A percentile compares a stretch with the other conserved stretches of the same genome.
Evolutionary conservation across 2,113 vertebrate genomes (phyloP).

Genomic region (Odontophorus gujanensis): DNA sequence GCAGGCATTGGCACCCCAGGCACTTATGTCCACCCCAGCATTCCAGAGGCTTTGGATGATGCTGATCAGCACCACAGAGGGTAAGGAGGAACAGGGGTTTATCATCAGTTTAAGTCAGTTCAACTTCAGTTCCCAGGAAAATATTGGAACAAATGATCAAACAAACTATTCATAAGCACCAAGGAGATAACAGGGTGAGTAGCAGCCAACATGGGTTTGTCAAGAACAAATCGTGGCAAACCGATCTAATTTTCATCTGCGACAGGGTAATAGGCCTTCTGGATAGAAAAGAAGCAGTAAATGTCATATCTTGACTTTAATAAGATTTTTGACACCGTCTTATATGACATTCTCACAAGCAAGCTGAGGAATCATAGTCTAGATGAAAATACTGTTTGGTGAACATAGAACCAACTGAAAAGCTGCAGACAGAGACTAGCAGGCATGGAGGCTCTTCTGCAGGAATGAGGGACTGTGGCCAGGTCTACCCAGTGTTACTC

Average conservation of each 20-base stretch:
- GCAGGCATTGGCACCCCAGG: background rate
- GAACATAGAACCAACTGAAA: slow-evolving; percentile 39
- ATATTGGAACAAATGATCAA: slow-evolving; percentile 76
- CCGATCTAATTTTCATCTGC: slow-evolving; percentile 74
- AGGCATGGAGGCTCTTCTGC: background rate
- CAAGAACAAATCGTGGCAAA: slow-evolving; percentile 74
- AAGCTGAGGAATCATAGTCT: slow-evolving; percentile 56
- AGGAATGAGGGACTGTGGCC: background rate
- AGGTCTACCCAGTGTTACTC: background rate
- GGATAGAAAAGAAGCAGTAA: slow-evolving; percentile 72
- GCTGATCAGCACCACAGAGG: rapidly evolving
- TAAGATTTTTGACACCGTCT: slow-evolving; percentile 74
- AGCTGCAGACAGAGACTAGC: slow-evolving; percentile 24
- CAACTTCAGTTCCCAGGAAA: slow-evolving; percentile 68
- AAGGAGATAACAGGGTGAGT: slow-evolving; percentile 69
- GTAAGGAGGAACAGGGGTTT: slow-evolving; percentile 32
- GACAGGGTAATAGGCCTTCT: slow-evolving; percentile 74
- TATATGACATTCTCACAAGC: slow-evolving; percentile 69
- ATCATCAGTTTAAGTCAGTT: slow-evolving; percentile 62
- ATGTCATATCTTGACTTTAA: slow-evolving; percentile 75
- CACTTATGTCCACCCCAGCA: background rate
- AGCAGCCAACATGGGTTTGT: slow-evolving; percentile 75
- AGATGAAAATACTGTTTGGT: slow-evolving; percentile 58
- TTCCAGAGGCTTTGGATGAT: rapidly evolving
- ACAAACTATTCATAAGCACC: slow-evolving; percentile 76